Conservation (phyloP, 2,113 vertebrate species). For the Gymnorhina tibicen region DNA sequence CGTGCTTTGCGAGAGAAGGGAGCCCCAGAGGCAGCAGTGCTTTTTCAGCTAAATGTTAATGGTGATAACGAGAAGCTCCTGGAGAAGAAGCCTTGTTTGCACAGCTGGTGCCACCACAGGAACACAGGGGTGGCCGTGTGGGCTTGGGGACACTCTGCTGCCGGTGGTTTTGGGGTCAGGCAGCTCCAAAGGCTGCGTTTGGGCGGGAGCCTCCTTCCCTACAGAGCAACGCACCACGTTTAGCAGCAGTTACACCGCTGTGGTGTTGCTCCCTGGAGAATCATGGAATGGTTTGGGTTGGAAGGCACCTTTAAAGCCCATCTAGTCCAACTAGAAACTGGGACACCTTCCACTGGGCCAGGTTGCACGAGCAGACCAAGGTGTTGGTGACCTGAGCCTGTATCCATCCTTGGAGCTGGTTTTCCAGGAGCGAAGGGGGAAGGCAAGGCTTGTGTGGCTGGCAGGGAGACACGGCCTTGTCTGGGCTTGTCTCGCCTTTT, state of each 20-base stretch:
- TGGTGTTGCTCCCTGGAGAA: not conserved
- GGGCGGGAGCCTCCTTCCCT: not conserved
- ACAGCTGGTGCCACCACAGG: not conserved
- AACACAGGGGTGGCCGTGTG: rapidly evolving
- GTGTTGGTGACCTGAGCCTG: not conserved
- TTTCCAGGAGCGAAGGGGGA: not conserved
- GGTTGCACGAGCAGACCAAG: not conserved
- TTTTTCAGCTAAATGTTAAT: not conserved
- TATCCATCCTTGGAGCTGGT: not conserved
- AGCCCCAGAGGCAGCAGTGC: not conserved
- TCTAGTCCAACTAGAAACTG: not conserved
- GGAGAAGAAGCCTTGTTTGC: not conserved
- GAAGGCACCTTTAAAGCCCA: not conserved
- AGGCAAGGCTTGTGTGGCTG: not conserved
- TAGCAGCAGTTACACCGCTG: rapidly evolving
- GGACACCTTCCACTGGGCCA: not conserved
- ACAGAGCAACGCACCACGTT: rapidly evolving
- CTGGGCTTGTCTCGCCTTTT: not conserved
- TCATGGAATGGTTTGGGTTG: not conserved
- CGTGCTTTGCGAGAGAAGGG: not conserved
- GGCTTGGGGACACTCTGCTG: not conserved
- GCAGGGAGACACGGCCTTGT: not conserved
- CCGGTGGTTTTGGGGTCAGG: not conserved
- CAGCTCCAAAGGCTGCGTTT: not conserved
- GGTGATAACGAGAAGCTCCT: not conserved